phyloP scores from a whole-genome alignment of 2,888 invertebrate genomes.

The Rhagonycha lutea region DNA sequence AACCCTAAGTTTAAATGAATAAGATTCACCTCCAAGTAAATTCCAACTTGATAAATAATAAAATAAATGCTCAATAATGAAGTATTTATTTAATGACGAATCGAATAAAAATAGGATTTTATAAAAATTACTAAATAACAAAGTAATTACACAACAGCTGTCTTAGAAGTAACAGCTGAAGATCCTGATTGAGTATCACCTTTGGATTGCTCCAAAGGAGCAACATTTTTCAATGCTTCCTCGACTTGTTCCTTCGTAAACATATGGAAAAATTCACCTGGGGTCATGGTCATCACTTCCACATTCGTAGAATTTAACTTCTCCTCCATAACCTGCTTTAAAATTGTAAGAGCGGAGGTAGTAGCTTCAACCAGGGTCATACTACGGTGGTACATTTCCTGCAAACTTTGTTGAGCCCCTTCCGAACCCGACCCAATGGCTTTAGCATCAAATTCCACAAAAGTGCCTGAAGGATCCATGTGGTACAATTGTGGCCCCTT shows the following conservation, averaged over 20 bases:
- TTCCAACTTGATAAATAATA: background rate
- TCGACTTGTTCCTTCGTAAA: slow-evolving; percentile 88
- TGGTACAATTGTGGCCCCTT: slow-evolving; percentile 95
- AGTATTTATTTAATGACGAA: background rate
- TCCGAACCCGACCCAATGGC: slow-evolving; percentile 99
- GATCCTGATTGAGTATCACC: slow-evolving; percentile 17
- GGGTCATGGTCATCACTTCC: slow-evolving; percentile 94
- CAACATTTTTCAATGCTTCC: slow-evolving; percentile 43
- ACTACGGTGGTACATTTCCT: slow-evolving; percentile 76
- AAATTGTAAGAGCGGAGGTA: slow-evolving; percentile 85
- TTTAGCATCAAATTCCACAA: slow-evolving; percentile 97
- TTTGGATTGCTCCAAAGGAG: slow-evolving; percentile 23
- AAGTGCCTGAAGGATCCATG: slow-evolving; percentile 99
- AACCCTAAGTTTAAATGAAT: background rate
- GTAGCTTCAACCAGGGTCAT: slow-evolving; percentile 94
- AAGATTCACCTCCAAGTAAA: background rate
- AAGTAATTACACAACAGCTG: background rate
- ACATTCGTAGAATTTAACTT: slow-evolving; percentile 96
- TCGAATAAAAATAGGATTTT: background rate
- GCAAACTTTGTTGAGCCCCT: slow-evolving; percentile 94
- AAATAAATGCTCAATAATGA: background rate
- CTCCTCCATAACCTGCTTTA: slow-evolving; percentile 99
- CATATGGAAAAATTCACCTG: slow-evolving; percentile 84
- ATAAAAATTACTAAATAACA: background rate
- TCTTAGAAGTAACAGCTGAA: background rate